phyloP scores from a whole-genome alignment of 2,888 invertebrate genomes.

The Augochlorella aurata region DNA sequence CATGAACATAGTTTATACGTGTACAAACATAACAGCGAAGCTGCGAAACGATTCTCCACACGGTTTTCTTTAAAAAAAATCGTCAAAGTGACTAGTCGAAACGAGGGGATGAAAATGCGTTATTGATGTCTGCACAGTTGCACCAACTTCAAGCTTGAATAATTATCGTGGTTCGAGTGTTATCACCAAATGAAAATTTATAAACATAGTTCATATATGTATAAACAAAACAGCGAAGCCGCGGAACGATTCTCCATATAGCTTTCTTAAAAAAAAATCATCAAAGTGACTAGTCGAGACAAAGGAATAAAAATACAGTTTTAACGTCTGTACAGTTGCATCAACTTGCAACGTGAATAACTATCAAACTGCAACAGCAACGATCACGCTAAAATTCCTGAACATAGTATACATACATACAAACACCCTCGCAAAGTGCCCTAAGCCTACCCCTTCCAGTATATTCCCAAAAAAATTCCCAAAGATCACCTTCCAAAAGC shows the following conservation, averaged over 20 bases:
- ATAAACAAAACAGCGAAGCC: not conserved
- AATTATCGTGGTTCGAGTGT: too few relatives aligned
- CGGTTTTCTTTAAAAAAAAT: not conserved
- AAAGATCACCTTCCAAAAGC: not conserved
- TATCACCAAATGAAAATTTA: too few relatives aligned
- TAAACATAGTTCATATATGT: not conserved
- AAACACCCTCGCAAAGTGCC: not conserved
- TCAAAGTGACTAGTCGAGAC: not conserved
- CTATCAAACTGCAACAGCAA: not conserved
- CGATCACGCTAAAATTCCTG: not conserved
- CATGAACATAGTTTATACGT: not conserved
- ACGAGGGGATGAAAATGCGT: too few relatives aligned
- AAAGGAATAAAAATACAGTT: too few relatives aligned
- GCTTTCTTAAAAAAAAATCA: not conserved
- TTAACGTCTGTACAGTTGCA: too few relatives aligned
- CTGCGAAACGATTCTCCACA: not conserved
- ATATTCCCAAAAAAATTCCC: not conserved
- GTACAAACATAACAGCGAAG: not conserved
- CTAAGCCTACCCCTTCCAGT: not conserved
- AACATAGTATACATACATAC: not conserved
- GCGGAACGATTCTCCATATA: accelerated
- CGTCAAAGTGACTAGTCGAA: not conserved
- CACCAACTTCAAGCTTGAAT: not conserved
- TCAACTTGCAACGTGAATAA: not conserved
- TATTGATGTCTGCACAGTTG: too few relatives aligned